These are phyloP conservation scores for Ataeniobius toweri DNA, from an alignment of 2,797 vertebrate genomes.

Conservation along the genomic window DNA sequence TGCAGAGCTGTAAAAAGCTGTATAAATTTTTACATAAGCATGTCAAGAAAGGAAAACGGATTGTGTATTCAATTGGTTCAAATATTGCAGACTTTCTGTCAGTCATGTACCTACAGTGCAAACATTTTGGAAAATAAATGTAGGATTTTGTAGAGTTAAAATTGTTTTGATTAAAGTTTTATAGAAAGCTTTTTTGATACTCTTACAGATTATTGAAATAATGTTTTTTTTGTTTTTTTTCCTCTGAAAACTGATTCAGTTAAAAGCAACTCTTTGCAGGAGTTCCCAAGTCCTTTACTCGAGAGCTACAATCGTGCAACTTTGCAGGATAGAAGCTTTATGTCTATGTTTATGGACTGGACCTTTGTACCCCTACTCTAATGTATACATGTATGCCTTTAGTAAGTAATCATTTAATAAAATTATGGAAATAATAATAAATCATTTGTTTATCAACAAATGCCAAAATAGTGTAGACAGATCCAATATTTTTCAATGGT, in stretches of 20 bases:
- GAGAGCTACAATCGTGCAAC: no score
- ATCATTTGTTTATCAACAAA: no score
- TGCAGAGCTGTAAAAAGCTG: conserved; percentile 1
- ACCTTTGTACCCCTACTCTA: no score
- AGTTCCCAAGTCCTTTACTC: no score
- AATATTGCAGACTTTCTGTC: conserved; percentile 2
- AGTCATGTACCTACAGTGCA: not conserved
- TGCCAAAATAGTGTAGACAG: no score
- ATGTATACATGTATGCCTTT: no score
- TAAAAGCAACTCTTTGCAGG: not conserved
- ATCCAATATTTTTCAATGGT: no score
- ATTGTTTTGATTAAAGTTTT: conserved; percentile 25
- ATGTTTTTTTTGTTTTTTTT: not conserved
- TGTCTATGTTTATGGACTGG: no score
- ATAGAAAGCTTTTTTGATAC: not conserved
- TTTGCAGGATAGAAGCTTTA: no score
- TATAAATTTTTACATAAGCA: not conserved
- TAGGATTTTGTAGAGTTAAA: conserved; percentile 35
- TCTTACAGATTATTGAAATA: not conserved
- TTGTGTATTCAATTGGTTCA: not conserved
- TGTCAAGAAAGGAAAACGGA: not conserved
- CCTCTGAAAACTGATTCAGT: not conserved
- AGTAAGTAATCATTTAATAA: no score
- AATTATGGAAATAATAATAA: no score
- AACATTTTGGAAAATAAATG: not conserved